phyloP scores from a whole-genome alignment of 1,140 invertebrate genomes.

The Drosophila malerkotliana region DNA sequence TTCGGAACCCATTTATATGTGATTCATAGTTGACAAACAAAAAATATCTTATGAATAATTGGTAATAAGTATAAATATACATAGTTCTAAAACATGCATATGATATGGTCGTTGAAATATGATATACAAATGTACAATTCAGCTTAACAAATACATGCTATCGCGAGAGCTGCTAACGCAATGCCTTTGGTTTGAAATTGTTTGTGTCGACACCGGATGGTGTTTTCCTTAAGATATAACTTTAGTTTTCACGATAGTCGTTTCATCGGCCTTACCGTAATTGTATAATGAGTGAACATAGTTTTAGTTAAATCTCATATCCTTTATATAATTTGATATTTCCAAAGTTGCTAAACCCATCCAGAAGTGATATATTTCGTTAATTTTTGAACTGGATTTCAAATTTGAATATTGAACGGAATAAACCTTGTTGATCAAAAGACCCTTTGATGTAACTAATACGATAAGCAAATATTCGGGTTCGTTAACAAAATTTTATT shows the following conservation, averaged over 20 bases:
- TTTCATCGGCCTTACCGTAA: conserved; percentile 6
- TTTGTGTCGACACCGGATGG: conserved; percentile 10
- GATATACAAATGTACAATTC: conserved; percentile 23
- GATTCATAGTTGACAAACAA: conserved; percentile 36
- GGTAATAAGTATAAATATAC: conserved; percentile 38
- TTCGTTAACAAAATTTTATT: conserved; percentile 26
- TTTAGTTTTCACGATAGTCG: neutral
- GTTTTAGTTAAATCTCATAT: conserved; percentile 13
- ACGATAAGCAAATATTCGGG: conserved; percentile 31
- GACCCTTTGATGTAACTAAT: conserved; percentile 29
- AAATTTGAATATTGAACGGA: conserved; percentile 13
- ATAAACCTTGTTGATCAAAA: conserved; percentile 36
- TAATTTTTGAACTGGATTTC: conserved; percentile 42
- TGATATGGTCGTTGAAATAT: conserved; percentile 28
- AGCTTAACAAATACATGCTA: conserved; percentile 23
- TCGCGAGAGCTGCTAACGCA: neutral
- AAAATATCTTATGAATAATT: conserved; percentile 46
- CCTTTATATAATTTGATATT: conserved; percentile 12
- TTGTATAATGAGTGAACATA: conserved; percentile 6
- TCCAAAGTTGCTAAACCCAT: conserved; percentile 20
- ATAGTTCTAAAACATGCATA: conserved; percentile 30
- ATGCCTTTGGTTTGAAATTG: conserved; percentile 19
- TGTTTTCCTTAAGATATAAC: conserved; percentile 2
- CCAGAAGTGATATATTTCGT: conserved; percentile 45
- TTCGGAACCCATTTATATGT: conserved; percentile 31